Conservation (phyloP, 2,888 invertebrate genomes). For the Xanthorhoe designata region DNA sequence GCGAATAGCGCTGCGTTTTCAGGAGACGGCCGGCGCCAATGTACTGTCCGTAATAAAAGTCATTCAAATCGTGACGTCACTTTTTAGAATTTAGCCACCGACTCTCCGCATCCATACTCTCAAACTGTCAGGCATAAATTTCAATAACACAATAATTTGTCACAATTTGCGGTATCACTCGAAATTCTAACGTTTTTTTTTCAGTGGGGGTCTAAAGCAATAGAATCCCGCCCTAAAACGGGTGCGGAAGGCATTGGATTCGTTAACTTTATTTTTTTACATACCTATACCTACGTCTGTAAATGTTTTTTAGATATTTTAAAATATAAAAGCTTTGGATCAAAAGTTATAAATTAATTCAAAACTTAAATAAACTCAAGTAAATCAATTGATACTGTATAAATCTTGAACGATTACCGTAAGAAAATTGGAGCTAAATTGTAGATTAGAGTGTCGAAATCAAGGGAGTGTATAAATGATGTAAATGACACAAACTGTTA, state of each 20-base stretch:
- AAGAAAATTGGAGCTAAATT: constrained; percentile 42
- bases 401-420: constrained; percentile 32
- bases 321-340: too few relatives aligned
- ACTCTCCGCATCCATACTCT: constrained; percentile 77
- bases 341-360: too few relatives aligned
- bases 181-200: constrained; percentile 57
- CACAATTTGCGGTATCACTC: constrained; percentile 70
- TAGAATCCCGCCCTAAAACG: constrained; percentile 46
- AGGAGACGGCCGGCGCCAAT: constrained; percentile 70
- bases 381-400: constrained; percentile 5
- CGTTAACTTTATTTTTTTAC: too few relatives aligned
- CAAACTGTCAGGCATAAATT: constrained; percentile 80
- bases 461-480: constrained; percentile 50
- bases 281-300: too few relatives aligned
- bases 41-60: constrained; percentile 79
- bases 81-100: constrained; percentile 67
- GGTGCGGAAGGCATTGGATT: constrained; percentile 46
- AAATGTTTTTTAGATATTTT: too few relatives aligned
- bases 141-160: constrained; percentile 81
- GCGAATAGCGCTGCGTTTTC: constrained; percentile 62
- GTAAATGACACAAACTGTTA: constrained; percentile 56
- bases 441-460: constrained; percentile 45
- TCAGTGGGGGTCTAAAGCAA: constrained; percentile 57
- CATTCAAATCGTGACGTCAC: constrained; percentile 79
- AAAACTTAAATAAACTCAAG: not conserved